Base-by-base conservation (phyloP, 2,113 vertebrate genomes). In the Polypterus senegalus region DNA sequence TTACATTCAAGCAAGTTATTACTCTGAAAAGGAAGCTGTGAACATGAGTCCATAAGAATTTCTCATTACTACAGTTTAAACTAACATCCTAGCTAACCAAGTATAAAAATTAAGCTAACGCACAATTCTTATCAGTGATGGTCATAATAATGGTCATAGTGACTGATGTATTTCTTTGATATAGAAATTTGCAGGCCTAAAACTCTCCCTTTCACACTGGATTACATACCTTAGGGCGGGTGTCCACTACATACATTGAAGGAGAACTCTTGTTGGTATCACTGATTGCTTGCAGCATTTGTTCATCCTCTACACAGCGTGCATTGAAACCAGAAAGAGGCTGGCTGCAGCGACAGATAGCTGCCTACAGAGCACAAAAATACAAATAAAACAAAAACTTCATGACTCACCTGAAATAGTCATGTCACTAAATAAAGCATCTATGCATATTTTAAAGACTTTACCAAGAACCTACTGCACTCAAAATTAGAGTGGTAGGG, bases 221-320 rank as follows among this genome's bases (percentile, higher is more conserved):
- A 27, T 27, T 46, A 62, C 49, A 54, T 82, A 90, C 86, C 84
- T 88, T 89, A 68, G 87, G 85, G 69, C 87, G 83, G 3, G 84
- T 89, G 76, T 91, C 86, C 74, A 89, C 85, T 68, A 89, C 87
- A 71, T 91, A 89, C 79, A 91, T 83, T 76, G 87, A 88, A 58
- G 81, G 68, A 64, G 79, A 83, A 61, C 74, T 73, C 1, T 86
- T 85, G 62, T 91, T 91, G 48, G 86, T 81, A 63, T 81, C 77
- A 65, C 79, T 74, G 74, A 90, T 88, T 9, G 77, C 82, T 68
- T 89, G 79, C 56, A 91, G 73, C 81, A 92, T 83, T 54, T 86
- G 85, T 47, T 90, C 83, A 3, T 91, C 88, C 73, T 91, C 87
- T 57, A 79, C 59, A 55, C 84, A 88, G 66, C 84, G 83, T 0